phyloP scores from a whole-genome alignment of 1,140 invertebrate genomes.

The Trichonephila inaurata region DNA sequence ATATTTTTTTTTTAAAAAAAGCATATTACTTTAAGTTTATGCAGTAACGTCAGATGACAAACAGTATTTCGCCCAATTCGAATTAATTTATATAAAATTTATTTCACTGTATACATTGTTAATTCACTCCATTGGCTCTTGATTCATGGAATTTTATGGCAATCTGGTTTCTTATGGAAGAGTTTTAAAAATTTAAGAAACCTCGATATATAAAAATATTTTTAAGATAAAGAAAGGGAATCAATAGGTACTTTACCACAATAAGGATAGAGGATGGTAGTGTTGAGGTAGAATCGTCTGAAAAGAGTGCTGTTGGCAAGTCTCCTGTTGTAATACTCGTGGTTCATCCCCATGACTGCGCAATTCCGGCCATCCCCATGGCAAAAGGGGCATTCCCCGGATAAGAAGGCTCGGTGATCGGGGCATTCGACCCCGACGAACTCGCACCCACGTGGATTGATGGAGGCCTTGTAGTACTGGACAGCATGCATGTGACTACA shows the following conservation, averaged over 20 bases:
- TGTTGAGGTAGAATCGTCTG: conserved; percentile 63
- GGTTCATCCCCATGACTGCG: conserved; percentile 71
- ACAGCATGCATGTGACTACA: conserved; percentile 71
- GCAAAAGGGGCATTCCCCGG: not conserved
- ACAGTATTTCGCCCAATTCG: too few species aligned
- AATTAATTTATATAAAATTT: too few species aligned
- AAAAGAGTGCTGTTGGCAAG: not conserved
- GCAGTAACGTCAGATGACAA: too few species aligned
- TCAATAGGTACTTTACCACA: conserved; percentile 24
- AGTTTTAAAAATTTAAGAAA: too few species aligned
- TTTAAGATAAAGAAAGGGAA: not conserved
- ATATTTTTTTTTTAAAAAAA: not conserved
- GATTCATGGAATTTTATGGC: too few species aligned
- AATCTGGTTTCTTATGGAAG: not conserved
- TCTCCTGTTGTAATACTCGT: conserved; percentile 3
- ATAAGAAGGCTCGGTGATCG: conserved; percentile 28
- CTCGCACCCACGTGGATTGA: conserved; percentile 57
- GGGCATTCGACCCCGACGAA: conserved; percentile 32
- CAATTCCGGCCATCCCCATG: not conserved
- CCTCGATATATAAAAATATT: not conserved
- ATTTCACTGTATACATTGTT: too few species aligned
- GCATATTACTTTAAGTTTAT: too few species aligned
- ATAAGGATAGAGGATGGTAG: conserved; percentile 55
- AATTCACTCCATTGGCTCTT: too few species aligned
- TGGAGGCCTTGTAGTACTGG: conserved; percentile 67